phyloP scores from a whole-genome alignment of 2,888 invertebrate genomes.

The Stramonita haemastoma region DNA sequence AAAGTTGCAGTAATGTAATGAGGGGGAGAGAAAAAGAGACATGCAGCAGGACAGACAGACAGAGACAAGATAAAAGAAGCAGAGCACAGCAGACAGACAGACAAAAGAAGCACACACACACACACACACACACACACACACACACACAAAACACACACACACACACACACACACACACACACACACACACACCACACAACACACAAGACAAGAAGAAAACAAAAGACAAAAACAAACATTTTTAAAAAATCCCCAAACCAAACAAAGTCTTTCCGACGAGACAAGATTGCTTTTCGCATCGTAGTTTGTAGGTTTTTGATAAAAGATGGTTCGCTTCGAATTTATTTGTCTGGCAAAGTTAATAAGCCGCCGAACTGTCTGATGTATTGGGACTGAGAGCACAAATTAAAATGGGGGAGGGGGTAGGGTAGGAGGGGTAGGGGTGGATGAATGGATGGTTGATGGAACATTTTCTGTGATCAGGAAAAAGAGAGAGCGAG shows the following conservation, averaged over 20 bases:
- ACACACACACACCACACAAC: neutral
- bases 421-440: neutral
- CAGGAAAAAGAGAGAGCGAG: neutral
- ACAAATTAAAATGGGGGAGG: neutral
- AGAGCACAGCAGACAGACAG: too few relatives aligned
- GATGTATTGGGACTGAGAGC: neutral
- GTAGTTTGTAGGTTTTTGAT: too few relatives aligned
- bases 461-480: too few relatives aligned
- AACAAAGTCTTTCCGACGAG: neutral
- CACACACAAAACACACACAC: neutral
- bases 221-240: neutral
- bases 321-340: neutral
- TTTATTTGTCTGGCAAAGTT: conserved; percentile 7
- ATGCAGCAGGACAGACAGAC: too few relatives aligned
- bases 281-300: neutral
- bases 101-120: too few relatives aligned
- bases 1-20: too few relatives aligned
- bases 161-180: neutral
- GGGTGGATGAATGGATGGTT: neutral
- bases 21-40: too few relatives aligned
- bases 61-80: too few relatives aligned
- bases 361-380: neutral
- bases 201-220: neutral
- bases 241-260: too few relatives aligned
- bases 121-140: neutral